Percentiles rank a stretch among this genome's conserved stretches.
Conservation (phyloP, 1,140 invertebrate species). For the Orius laevigatus region DNA sequence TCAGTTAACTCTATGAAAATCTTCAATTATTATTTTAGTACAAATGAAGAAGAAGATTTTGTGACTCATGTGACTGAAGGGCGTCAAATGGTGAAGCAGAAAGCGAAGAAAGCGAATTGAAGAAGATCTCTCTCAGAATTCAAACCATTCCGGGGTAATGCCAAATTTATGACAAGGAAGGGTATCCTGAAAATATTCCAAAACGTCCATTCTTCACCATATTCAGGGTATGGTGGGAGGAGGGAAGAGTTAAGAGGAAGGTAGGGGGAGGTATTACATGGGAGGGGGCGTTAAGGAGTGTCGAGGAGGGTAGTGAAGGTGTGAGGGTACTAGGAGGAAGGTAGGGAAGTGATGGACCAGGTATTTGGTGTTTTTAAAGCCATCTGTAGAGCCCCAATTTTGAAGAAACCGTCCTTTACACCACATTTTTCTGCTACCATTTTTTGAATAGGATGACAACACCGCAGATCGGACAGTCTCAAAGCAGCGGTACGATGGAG, state of each 20-base stretch:
- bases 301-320: background rate
- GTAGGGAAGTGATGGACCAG: background rate
- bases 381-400: too few relatives aligned
- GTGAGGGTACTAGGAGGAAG: background rate
- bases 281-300: background rate
- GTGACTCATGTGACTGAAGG: slow-evolving; percentile 29
- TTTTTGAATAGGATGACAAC: slow-evolving; percentile 9
- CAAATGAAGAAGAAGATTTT: slow-evolving; percentile 29
- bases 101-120: slow-evolving; percentile 18
- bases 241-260: background rate
- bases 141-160: slow-evolving; percentile 1
- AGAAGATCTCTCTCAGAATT: slow-evolving; percentile 14
- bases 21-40: slow-evolving; percentile 7
- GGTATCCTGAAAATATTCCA: too few relatives aligned
- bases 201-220: background rate
- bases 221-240: background rate
- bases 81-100: slow-evolving; percentile 21
- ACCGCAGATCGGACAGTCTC: slow-evolving; percentile 12
- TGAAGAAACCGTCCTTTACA: background rate
- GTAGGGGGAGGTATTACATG: background rate
- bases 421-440: background rate
- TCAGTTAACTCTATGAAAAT: slow-evolving; percentile 2
- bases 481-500: slow-evolving; percentile 11
- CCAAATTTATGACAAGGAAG: too few relatives aligned
- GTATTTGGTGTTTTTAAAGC: too few relatives aligned